Percentiles rank a stretch among this genome's conserved stretches.
Evolutionary conservation across 2,113 vertebrate species (phyloP).

Genomic region (Shinisaurus crocodilurus): DNA sequence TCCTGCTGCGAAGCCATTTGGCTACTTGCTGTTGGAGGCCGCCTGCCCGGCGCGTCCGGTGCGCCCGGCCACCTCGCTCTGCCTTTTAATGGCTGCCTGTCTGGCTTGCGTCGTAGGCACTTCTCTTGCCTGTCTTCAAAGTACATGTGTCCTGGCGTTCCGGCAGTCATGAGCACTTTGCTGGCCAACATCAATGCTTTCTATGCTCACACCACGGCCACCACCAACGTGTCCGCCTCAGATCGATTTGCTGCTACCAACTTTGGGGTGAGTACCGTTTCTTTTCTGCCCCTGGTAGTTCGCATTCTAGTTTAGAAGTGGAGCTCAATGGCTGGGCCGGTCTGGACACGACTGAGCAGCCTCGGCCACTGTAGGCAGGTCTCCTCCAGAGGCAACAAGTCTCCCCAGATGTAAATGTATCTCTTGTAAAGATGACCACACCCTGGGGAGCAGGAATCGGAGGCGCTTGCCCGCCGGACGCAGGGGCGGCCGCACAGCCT

Average conservation of each 20-base stretch:
- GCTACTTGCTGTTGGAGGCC: too few relatives aligned
- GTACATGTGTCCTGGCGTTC: slow-evolving; percentile 97
- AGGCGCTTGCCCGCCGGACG: too few relatives aligned
- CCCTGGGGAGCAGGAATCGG: too few relatives aligned
- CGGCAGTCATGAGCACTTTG: slow-evolving; percentile 96
- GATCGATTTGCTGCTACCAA: slow-evolving; percentile 97
- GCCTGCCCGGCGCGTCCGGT: too few relatives aligned
- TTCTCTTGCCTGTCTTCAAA: slow-evolving; percentile 98
- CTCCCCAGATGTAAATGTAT: too few relatives aligned
- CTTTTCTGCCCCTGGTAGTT: not conserved
- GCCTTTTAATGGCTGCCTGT: not conserved
- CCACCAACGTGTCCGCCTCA: slow-evolving; percentile 95
- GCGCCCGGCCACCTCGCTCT: not conserved
- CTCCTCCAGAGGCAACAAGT: not conserved
- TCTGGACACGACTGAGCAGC: not conserved
- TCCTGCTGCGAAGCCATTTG: too few relatives aligned
- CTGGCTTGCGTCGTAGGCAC: slow-evolving; percentile 83
- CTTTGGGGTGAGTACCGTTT: slow-evolving; percentile 87
- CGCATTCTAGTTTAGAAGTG: too few relatives aligned
- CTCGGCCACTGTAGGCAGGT: not conserved
- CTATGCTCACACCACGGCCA: slow-evolving; percentile 95
- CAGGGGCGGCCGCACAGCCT: too few relatives aligned
- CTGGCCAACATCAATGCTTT: slow-evolving; percentile 98
- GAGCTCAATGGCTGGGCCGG: too few relatives aligned
- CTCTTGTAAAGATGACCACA: too few relatives aligned